These are phyloP conservation scores for Lagria hirta DNA, from an alignment of 2,888 invertebrate species.

Conservation along the genomic window DNA sequence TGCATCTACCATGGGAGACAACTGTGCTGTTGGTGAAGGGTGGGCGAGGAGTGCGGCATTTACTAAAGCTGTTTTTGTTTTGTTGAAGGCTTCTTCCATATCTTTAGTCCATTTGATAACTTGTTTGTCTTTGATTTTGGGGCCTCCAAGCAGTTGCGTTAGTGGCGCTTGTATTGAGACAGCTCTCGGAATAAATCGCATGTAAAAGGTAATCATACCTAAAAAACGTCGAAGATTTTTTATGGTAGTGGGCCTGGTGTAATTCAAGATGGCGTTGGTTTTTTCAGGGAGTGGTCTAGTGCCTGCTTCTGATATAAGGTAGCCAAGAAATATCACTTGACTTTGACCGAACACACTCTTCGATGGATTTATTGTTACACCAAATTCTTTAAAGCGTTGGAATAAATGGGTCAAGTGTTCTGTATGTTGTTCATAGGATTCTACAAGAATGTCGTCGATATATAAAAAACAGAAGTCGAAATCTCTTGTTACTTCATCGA, in stretches of 20 bases:
- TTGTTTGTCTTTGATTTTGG: neutral
- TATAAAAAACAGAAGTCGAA: slow-evolving; percentile 42
- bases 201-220: slow-evolving; percentile 22
- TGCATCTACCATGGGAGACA: slow-evolving; percentile 2
- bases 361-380: slow-evolving; percentile 31
- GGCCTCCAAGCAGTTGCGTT: neutral
- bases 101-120: neutral
- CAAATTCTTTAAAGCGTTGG: slow-evolving; percentile 34
- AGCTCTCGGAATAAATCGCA: slow-evolving; percentile 21
- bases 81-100: slow-evolving; percentile 7
- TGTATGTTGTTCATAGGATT: slow-evolving; percentile 1
- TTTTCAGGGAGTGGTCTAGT: slow-evolving; percentile 34
- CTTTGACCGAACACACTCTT: slow-evolving; percentile 41
- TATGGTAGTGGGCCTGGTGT: neutral
- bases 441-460: slow-evolving; percentile 45
- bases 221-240: slow-evolving; percentile 12
- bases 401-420: slow-evolving; percentile 10
- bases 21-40: slow-evolving; percentile 4
- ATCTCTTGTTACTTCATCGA: slow-evolving; percentile 37
- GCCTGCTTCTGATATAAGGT: slow-evolving; percentile 31
- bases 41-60: slow-evolving; percentile 8
- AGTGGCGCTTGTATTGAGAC: slow-evolving; percentile 9
- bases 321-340: slow-evolving; percentile 32
- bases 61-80: slow-evolving; percentile 17
- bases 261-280: neutral